A percentile compares a stretch with the other conserved stretches of the same genome.
Conservation (phyloP, 2,797 vertebrate species). For the Botia almorhae region DNA sequence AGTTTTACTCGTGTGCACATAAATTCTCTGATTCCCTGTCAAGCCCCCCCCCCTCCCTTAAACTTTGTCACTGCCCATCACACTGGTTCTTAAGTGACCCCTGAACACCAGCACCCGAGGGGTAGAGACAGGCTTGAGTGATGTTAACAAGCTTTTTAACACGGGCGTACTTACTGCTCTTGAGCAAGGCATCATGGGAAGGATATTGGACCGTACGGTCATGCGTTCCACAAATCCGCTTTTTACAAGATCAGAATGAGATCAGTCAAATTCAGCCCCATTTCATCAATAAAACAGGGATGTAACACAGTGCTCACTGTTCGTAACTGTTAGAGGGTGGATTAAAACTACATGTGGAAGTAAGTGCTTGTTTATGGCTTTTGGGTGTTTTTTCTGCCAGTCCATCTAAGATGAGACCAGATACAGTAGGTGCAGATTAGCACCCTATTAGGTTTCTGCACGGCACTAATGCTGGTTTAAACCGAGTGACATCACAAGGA, state of each 20-base stretch:
- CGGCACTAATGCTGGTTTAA: slow-evolving; percentile 41
- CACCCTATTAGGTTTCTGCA: slow-evolving; percentile 47
- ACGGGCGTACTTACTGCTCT: slow-evolving; percentile 50
- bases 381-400: background rate
- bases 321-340: slow-evolving; percentile 22
- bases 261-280: slow-evolving; percentile 38
- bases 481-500: slow-evolving; percentile 34
- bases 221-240: background rate
- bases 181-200: slow-evolving; percentile 48
- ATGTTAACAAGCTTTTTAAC: slow-evolving; percentile 59
- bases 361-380: slow-evolving; percentile 15
- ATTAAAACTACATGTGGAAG: slow-evolving; percentile 29
- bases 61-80: slow-evolving; percentile 44
- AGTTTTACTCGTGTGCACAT: slow-evolving; percentile 65
- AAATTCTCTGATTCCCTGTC: slow-evolving; percentile 62
- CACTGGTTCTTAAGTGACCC: background rate
- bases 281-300: slow-evolving; percentile 14
- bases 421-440: slow-evolving; percentile 33
- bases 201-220: background rate
- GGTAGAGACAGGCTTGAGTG: slow-evolving; percentile 54
- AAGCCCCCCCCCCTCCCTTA: slow-evolving; percentile 18
- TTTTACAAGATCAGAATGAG: slow-evolving; percentile 34
- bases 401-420: background rate
- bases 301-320: slow-evolving; percentile 14
- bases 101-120: background rate